Evolutionary conservation across 2,113 vertebrate genomes (phyloP).

Genomic region (Tiliqua scincoides): DNA sequence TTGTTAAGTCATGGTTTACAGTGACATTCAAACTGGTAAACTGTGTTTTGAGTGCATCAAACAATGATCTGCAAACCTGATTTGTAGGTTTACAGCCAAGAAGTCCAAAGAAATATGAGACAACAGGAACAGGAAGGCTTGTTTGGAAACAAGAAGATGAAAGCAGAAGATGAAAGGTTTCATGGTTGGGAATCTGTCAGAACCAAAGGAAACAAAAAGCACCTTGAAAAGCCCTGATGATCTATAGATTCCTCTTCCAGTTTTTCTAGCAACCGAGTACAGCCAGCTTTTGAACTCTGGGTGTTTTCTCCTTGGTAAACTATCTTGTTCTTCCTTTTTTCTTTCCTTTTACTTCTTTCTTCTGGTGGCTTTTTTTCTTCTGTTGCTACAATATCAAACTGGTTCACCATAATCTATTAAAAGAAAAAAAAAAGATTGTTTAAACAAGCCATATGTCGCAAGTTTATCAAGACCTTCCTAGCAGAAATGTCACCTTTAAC

Average conservation of each 20-base stretch:
- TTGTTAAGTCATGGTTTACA: too few species aligned
- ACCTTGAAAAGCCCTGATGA: slow-evolving; percentile 68
- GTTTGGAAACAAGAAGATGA: background rate
- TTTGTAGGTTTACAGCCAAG: background rate
- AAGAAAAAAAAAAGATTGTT: slow-evolving; percentile 13
- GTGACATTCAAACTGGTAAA: too few species aligned
- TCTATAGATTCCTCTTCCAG: slow-evolving; percentile 59
- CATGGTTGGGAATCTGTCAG: background rate
- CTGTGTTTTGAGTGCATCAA: too few species aligned
- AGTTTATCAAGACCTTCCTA: background rate
- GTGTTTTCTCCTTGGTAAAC: slow-evolving; percentile 57
- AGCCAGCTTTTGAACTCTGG: slow-evolving; percentile 41
- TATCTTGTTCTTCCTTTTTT: slow-evolving; percentile 60
- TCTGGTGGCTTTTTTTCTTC: slow-evolving; percentile 45
- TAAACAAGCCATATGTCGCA: background rate
- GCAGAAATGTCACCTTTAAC: too few species aligned
- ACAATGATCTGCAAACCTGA: too few species aligned
- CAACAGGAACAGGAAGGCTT: background rate
- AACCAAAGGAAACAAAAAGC: slow-evolving; percentile 9
- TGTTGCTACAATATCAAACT: slow-evolving; percentile 24
- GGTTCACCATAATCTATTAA: slow-evolving; percentile 31
- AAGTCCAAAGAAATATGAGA: background rate
- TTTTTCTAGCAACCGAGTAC: slow-evolving; percentile 61
- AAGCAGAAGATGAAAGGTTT: too few species aligned
- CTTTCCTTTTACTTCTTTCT: slow-evolving; percentile 63